Percentiles rank a stretch among this genome's conserved stretches.
Conservation (phyloP, 2,113 vertebrate species). For the Egretta garzetta region DNA sequence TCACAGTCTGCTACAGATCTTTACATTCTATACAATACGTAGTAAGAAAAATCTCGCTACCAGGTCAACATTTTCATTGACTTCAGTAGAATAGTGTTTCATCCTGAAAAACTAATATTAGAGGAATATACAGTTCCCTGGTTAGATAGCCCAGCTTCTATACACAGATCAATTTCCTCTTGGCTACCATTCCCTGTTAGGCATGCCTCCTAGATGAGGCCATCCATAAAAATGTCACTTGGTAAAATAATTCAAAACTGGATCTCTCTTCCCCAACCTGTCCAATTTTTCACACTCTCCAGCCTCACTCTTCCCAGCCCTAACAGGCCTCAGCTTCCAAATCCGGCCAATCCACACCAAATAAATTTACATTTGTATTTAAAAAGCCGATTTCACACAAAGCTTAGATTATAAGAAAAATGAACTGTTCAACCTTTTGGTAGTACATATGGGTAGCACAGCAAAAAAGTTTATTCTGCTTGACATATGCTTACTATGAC, state of each 20-base stretch:
- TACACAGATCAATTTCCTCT: background rate
- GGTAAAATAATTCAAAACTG: background rate
- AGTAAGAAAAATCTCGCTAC: background rate
- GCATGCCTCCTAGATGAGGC: background rate
- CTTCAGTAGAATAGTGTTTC: background rate
- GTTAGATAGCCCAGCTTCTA: background rate
- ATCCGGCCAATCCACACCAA: background rate
- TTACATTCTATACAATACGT: background rate
- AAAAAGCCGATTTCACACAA: background rate
- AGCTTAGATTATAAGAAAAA: background rate
- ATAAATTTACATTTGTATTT: background rate
- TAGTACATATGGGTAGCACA: background rate
- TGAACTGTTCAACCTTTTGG: background rate
- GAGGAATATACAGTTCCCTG: background rate
- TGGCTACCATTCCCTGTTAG: background rate
- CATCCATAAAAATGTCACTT: background rate
- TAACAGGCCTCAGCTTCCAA: background rate
- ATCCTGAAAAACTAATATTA: background rate
- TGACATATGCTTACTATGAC: background rate
- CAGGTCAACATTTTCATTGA: background rate
- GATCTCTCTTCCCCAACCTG: background rate
- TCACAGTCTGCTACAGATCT: background rate
- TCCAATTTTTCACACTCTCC: background rate
- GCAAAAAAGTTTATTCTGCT: background rate
- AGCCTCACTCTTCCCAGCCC: background rate